A percentile compares a stretch with the other conserved stretches of the same genome.
phyloP scores from a whole-genome alignment of 2,797 vertebrate genomes.

The Aldrovandia affinis region DNA sequence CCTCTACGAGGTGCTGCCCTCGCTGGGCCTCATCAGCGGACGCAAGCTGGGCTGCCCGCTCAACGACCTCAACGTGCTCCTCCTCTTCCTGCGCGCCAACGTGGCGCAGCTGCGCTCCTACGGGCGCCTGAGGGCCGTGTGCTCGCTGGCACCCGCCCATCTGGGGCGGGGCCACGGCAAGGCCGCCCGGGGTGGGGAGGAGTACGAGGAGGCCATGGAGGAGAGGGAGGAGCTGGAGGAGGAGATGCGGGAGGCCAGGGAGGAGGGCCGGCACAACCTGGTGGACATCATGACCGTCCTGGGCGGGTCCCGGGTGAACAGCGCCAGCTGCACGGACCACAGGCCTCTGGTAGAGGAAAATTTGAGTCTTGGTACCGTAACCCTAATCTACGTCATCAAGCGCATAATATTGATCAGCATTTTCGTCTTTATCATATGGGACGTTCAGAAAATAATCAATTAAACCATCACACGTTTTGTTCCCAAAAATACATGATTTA shows the following conservation, averaged over 20 bases:
- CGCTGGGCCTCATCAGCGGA: conserved; percentile 86
- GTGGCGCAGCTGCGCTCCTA: conserved; percentile 88
- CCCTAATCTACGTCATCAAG: conserved; percentile 76
- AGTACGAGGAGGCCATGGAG: conserved; percentile 72
- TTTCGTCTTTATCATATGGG: conserved; percentile 77
- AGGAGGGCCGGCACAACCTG: conserved; percentile 83
- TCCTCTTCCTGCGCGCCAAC: conserved; percentile 91
- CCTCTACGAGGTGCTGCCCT: conserved; percentile 91
- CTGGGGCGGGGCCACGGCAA: conserved; percentile 55
- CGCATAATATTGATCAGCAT: conserved; percentile 68
- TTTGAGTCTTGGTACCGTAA: conserved; percentile 79
- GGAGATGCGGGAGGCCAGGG: conserved; percentile 72
- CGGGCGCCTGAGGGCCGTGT: conserved; percentile 83
- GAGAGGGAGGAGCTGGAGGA: conserved; percentile 72
- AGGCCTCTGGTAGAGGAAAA: conserved; percentile 76
- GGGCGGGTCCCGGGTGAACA: conserved; percentile 81
- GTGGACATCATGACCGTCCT: conserved; percentile 95
- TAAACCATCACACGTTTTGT: conserved; percentile 42
- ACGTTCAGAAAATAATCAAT: conserved; percentile 76
- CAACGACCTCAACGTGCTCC: conserved; percentile 92
- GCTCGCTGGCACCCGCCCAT: conserved; percentile 77
- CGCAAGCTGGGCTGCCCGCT: conserved; percentile 89
- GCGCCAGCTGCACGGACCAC: conserved; percentile 73
- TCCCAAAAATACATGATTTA: neutral
- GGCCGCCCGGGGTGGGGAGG: conserved; percentile 68